Percentiles rank a stretch among this genome's conserved stretches.
Conservation (phyloP, 2,797 vertebrate species). For the Crypturellus tataupa region DNA sequence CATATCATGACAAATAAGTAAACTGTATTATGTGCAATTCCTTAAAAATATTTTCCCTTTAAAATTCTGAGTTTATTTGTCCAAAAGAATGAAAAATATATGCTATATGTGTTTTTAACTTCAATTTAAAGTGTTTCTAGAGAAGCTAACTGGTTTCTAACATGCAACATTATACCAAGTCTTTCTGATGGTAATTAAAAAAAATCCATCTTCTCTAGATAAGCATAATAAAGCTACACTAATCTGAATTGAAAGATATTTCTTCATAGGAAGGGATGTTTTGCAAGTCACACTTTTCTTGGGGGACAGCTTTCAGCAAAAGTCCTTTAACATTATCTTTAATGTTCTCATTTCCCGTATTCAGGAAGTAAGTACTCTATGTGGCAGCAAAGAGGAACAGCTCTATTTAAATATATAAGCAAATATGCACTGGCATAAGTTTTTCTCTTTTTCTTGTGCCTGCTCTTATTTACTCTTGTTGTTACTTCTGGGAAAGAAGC, state of each 20-base stretch:
- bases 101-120: background rate
- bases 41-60: background rate
- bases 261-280: background rate
- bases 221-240: background rate
- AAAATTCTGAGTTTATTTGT: background rate
- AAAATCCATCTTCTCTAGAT: background rate
- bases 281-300: background rate
- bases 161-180: background rate
- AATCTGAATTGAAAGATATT: background rate
- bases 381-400: background rate
- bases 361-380: background rate
- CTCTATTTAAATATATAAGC: background rate
- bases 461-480: background rate
- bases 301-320: background rate
- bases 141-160: background rate
- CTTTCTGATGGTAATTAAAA: background rate
- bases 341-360: background rate
- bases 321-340: background rate
- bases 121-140: background rate
- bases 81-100: background rate
- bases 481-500: background rate
- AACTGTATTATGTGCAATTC: background rate
- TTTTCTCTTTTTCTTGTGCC: background rate
- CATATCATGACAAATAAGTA: background rate
- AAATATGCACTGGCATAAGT: background rate